Evolutionary conservation across 2,113 vertebrate species (phyloP).

Genomic region (Zosterops japonicus): DNA sequence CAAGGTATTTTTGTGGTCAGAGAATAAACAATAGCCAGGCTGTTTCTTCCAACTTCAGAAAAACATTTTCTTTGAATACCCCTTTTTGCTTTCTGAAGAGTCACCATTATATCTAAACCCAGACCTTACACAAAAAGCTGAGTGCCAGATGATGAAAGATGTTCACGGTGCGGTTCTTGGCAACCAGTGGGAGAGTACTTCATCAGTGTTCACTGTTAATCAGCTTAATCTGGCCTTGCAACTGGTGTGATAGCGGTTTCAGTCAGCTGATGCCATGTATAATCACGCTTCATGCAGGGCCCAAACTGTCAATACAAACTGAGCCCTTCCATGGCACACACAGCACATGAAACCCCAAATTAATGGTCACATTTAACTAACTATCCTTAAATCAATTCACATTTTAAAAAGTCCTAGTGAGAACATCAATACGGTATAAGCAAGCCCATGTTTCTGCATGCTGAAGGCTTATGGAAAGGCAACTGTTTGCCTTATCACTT

Average conservation of each 20-base stretch:
- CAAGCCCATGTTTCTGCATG: background rate
- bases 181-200: background rate
- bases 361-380: background rate
- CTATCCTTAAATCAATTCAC: background rate
- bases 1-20: slow-evolving; percentile 29
- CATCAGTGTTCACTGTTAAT: background rate
- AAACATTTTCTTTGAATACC: slow-evolving; percentile 23
- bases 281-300: background rate
- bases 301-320: background rate
- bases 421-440: background rate
- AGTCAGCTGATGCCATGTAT: slow-evolving; percentile 21
- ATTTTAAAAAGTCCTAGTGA: background rate
- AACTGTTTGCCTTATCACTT: background rate
- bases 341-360: background rate
- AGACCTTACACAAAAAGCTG: background rate
- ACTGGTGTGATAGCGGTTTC: background rate
- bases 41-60: slow-evolving; percentile 39
- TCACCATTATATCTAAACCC: background rate
- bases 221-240: background rate
- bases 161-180: background rate
- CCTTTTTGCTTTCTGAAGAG: slow-evolving; percentile 10
- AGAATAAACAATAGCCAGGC: slow-evolving; percentile 14
- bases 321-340: background rate
- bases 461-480: background rate
- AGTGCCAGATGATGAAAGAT: background rate